phyloP scores from a whole-genome alignment of 2,797 vertebrate genomes.

The Sebastes iracundus region DNA sequence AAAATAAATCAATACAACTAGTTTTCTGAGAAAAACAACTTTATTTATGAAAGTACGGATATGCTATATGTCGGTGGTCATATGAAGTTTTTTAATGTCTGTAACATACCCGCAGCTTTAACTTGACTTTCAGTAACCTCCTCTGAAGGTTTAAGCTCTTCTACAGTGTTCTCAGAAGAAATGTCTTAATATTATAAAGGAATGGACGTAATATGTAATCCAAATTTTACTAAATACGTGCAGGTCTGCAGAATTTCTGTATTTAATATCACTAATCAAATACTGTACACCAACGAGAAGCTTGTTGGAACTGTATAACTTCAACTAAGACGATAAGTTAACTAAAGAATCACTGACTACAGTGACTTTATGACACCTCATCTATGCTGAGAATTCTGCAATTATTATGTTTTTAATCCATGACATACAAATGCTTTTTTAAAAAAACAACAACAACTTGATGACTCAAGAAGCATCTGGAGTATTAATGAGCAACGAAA shows the following conservation, averaged over 20 bases:
- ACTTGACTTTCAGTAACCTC: not conserved
- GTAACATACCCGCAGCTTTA: not conserved
- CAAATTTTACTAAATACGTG: not conserved
- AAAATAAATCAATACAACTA: not conserved
- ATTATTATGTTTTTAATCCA: not conserved
- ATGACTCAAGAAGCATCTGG: not conserved
- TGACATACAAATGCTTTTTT: not conserved
- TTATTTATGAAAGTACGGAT: constrained; percentile 23
- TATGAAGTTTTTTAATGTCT: not conserved
- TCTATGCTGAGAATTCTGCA: not conserved
- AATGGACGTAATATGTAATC: not conserved
- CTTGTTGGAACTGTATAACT: not conserved
- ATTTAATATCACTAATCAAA: not conserved
- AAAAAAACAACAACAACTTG: not conserved
- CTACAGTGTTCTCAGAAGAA: not conserved
- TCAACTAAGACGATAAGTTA: not conserved
- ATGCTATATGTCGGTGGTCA: not conserved
- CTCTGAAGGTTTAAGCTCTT: not conserved
- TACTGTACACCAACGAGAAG: not conserved
- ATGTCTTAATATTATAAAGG: not conserved
- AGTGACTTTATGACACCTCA: not conserved
- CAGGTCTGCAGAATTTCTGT: not conserved
- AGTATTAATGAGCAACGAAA: constrained; percentile 18
- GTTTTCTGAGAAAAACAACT: not conserved
- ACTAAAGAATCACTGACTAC: not conserved